Conservation (phyloP, 2,113 vertebrate species). For the Hydropotes inermis region DNA sequence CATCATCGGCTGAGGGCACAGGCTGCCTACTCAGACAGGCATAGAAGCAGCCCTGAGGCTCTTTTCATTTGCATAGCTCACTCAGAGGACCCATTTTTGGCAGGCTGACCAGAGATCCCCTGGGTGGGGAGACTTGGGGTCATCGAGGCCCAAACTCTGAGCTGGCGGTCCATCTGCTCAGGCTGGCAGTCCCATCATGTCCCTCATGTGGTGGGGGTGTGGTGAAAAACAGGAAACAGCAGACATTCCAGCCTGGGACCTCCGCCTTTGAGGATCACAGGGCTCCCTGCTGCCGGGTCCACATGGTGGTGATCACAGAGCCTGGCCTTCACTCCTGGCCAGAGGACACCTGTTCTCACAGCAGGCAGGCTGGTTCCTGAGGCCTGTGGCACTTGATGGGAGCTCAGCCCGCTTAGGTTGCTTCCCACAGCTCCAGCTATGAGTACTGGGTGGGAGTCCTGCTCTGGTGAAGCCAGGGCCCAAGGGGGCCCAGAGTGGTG, state of each 20-base stretch:
- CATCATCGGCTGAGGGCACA: background rate
- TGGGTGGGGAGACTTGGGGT: background rate
- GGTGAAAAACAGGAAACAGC: background rate
- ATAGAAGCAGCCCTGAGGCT: background rate
- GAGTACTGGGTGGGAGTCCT: background rate
- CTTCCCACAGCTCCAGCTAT: background rate
- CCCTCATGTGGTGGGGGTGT: background rate
- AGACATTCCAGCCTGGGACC: background rate
- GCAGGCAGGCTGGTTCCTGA: background rate
- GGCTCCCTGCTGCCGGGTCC: background rate
- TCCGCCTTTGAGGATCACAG: fast-evolving
- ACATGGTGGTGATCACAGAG: background rate
- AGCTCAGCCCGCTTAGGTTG: fast-evolving
- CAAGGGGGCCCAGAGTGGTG: background rate
- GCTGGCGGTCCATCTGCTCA: background rate
- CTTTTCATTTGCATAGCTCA: background rate
- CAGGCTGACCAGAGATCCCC: background rate
- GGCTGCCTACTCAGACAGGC: background rate
- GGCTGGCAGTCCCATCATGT: background rate
- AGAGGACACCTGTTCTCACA: background rate
- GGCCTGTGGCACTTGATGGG: background rate
- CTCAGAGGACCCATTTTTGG: background rate
- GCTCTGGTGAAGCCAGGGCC: background rate
- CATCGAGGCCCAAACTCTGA: background rate
- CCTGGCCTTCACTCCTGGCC: background rate